These are phyloP conservation scores for Drosophila meridionalis DNA, from an alignment of 2,888 invertebrate species.

Conservation along the genomic window DNA sequence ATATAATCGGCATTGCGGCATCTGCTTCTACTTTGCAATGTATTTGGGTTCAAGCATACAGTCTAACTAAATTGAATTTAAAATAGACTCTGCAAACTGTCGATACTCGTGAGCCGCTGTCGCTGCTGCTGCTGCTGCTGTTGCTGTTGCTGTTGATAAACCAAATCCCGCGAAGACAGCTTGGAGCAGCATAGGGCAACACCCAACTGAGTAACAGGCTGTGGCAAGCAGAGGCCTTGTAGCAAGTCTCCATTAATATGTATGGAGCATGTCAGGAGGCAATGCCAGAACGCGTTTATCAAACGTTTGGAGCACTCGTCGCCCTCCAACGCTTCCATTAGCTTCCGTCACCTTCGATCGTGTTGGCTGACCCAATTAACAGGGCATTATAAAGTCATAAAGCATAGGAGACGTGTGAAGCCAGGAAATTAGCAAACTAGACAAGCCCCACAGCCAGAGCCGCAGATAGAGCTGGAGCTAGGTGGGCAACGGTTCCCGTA, in stretches of 20 bases:
- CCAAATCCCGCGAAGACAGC: constrained; percentile 27
- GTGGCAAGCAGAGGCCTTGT: constrained; percentile 2
- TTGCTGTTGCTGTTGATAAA: background rate
- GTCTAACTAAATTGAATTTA: constrained; percentile 11
- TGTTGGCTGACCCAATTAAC: constrained; percentile 72
- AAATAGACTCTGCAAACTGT: constrained; percentile 14
- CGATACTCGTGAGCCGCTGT: constrained; percentile 23
- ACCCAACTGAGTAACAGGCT: constrained; percentile 36
- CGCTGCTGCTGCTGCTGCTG: background rate
- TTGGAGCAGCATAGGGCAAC: constrained; percentile 42
- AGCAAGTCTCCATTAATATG: constrained; percentile 64
- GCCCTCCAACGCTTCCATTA: constrained; percentile 18
- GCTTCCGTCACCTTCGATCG: constrained; percentile 22
- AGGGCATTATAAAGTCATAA: constrained; percentile 71
- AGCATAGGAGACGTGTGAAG: constrained; percentile 49
- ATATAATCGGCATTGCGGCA: background rate
- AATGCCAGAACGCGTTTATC: constrained; percentile 76
- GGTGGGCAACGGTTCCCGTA: constrained; percentile 16
- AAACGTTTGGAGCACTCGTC: constrained; percentile 60
- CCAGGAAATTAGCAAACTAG: constrained; percentile 71
- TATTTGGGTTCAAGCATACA: background rate
- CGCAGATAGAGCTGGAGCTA: constrained; percentile 17
- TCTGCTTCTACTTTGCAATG: background rate
- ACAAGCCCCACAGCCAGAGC: constrained; percentile 38
- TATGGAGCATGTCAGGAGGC: constrained; percentile 71